Base-by-base conservation (phyloP, 1,140 invertebrate species). In the Drosophila takahashii region DNA sequence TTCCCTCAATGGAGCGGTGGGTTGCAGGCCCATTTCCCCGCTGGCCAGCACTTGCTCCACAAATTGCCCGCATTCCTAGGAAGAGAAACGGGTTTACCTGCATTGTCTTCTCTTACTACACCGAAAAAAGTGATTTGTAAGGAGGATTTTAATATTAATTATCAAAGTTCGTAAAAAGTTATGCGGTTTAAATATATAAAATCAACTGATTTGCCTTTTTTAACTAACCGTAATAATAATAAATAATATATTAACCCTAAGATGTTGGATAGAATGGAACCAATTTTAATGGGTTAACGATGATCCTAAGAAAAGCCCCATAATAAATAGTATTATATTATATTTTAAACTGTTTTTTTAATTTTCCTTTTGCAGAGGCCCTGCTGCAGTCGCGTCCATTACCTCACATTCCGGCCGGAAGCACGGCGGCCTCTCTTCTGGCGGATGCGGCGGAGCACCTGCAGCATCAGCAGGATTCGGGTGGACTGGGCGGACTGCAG, bases 361-460 rank as follows among this genome's bases (percentile, higher is more conserved):
- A 34, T 54, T 32, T 81, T 7, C 7, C 57, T 74, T 48, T 57
- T 95, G 42, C 95, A 98, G 98, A 98, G 93, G 97, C 97, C 57
- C 94, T 98, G 85, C 94, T 98, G 72, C 97, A 98, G 93, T 97
- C 96, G 90, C 95, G 97, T 90, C 97, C 97, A 62, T 93, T 98
- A 92, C 97, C 97, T 79, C 97, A 98, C 93, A 97, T 97, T 92
- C 97, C 97, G 53, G 95, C 95, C 74, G 85, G 87, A 15, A 86
- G 73, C 39, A 77, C 89, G 44, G 79, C 83, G 37, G 83, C 72
- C 65, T 54, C 85, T 11, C 61, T 87, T 32, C 50, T 85, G 26
- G 80, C 74, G 1, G 73, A 79, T 90, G 77, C 73, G 18, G 61
- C 81, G 15, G 77, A 85, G 15, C 54, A 77, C 8, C 74, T 81